Percentiles rank a stretch among this genome's conserved stretches.
phyloP scores from a whole-genome alignment of 2,113 vertebrate species.

The Brachypodius melanocephalos region DNA sequence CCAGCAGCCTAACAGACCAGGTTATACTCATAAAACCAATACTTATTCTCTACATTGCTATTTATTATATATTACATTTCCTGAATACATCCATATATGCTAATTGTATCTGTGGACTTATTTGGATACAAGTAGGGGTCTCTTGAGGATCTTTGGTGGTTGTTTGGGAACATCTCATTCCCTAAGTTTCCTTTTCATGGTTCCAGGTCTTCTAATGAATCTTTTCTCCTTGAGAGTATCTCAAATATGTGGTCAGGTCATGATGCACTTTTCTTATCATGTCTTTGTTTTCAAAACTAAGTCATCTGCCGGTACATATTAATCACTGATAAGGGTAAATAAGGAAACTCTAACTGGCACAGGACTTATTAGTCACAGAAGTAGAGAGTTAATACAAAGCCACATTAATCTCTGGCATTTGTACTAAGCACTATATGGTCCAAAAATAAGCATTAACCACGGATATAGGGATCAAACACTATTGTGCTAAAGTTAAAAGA shows the following conservation, averaged over 20 bases:
- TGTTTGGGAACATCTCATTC: background rate
- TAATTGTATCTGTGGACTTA: background rate
- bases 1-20: background rate
- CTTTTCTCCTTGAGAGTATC: background rate
- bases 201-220: background rate
- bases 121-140: background rate
- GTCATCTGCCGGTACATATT: background rate
- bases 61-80: background rate
- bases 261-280: background rate
- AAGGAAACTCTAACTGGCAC: background rate
- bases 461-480: background rate
- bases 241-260: background rate
- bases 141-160: background rate
- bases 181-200: background rate
- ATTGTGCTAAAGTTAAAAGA: background rate
- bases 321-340: background rate
- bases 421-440: background rate
- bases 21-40: background rate
- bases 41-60: background rate
- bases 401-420: background rate
- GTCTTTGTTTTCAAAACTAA: background rate
- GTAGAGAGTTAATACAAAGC: background rate
- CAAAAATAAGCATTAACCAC: background rate
- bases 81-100: background rate
- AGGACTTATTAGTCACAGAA: background rate